A percentile compares a stretch with the other conserved stretches of the same genome.
Evolutionary conservation across 2,888 invertebrate genomes (phyloP).

Genomic region (Athalia circularis): DNA sequence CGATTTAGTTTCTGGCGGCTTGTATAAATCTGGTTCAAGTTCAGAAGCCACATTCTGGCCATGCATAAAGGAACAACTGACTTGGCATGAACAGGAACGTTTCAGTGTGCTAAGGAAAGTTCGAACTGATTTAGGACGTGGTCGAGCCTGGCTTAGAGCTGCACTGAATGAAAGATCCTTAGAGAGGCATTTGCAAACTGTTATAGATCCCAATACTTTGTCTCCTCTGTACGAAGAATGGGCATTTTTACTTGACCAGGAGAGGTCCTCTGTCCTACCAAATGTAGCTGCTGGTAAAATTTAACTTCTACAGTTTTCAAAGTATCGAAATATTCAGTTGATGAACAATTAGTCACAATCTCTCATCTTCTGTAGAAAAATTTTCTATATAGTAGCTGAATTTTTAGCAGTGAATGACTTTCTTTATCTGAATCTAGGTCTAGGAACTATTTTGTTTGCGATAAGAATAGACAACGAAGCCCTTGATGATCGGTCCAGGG

Average conservation of each 20-base stretch:
- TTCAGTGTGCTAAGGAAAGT: slow-evolving; percentile 83
- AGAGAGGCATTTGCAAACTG: slow-evolving; percentile 78
- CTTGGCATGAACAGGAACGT: slow-evolving; percentile 91
- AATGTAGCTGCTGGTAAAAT: slow-evolving; percentile 88
- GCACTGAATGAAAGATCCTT: slow-evolving; percentile 94
- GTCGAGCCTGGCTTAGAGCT: slow-evolving; percentile 92
- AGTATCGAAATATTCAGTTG: slow-evolving; percentile 1
- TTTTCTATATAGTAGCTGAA: slow-evolving; percentile 15
- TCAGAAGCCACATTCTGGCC: slow-evolving; percentile 83
- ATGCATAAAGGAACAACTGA: slow-evolving; percentile 86
- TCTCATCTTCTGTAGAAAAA: slow-evolving; percentile 29
- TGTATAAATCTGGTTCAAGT: slow-evolving; percentile 69
- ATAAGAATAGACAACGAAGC: slow-evolving; percentile 92
- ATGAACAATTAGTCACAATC: slow-evolving; percentile 24
- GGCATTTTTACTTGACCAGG: slow-evolving; percentile 88
- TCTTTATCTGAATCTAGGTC: slow-evolving; percentile 75
- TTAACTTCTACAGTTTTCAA: neutral
- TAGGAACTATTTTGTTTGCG: slow-evolving; percentile 94
- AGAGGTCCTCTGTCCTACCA: slow-evolving; percentile 86
- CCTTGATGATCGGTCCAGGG: slow-evolving; percentile 79
- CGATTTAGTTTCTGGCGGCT: slow-evolving; percentile 80
- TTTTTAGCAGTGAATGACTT: slow-evolving; percentile 10
- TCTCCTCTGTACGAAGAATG: slow-evolving; percentile 85
- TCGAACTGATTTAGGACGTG: slow-evolving; percentile 86
- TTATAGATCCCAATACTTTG: slow-evolving; percentile 61